Conservation (phyloP, 2,888 invertebrate genomes). For the Catotricha subobsoleta region DNA sequence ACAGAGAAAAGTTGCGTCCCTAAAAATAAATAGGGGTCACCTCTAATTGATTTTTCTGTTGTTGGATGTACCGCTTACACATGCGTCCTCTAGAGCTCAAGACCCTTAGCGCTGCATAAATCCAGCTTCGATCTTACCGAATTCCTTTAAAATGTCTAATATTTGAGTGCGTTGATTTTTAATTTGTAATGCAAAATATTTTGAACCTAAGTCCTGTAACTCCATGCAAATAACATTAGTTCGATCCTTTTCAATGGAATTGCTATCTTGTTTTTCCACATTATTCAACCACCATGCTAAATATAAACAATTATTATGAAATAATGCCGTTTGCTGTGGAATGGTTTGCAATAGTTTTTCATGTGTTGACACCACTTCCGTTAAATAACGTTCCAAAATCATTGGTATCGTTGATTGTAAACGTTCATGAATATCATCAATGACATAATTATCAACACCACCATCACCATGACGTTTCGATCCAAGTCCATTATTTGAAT, state of each 20-base stretch:
- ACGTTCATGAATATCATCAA: slow-evolving; percentile 33
- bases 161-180: slow-evolving; percentile 58
- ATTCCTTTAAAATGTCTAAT: slow-evolving; percentile 52
- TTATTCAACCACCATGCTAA: slow-evolving; percentile 56
- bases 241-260: slow-evolving; percentile 29
- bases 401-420: slow-evolving; percentile 51
- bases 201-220: slow-evolving; percentile 47
- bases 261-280: slow-evolving; percentile 32
- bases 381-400: slow-evolving; percentile 59
- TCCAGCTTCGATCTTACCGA: slow-evolving; percentile 48
- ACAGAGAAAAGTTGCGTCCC: too few species aligned
- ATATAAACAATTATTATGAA: slow-evolving; percentile 85
- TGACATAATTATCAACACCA: background rate
- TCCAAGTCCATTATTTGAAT: slow-evolving; percentile 6
- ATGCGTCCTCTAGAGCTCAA: too few species aligned
- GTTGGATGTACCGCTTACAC: too few species aligned
- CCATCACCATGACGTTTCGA: background rate
- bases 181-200: slow-evolving; percentile 54
- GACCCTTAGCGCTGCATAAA: background rate
- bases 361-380: slow-evolving; percentile 62
- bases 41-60: too few species aligned
- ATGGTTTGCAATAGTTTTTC: slow-evolving; percentile 61
- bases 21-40: too few species aligned
- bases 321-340: slow-evolving; percentile 70
- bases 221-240: slow-evolving; percentile 51